Conservation (phyloP, 2,888 invertebrate species). For the Margaritifera margaritifera region DNA sequence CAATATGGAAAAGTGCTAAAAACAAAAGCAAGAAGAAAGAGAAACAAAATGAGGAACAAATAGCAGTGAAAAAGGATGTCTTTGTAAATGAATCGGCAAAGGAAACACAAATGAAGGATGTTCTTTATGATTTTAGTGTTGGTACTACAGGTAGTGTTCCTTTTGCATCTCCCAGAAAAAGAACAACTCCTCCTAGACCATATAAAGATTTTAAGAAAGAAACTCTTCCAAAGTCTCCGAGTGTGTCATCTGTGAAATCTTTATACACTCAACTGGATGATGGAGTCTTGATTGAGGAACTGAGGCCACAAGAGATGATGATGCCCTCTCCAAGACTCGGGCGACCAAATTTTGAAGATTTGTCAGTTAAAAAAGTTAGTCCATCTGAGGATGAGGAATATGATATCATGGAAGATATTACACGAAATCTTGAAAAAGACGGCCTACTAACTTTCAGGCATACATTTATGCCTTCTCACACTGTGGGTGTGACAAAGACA, state of each 20-base stretch:
- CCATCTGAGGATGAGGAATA: conserved; percentile 26
- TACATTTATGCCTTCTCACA: conserved; percentile 57
- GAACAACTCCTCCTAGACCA: conserved; percentile 22
- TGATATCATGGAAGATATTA: conserved; percentile 38
- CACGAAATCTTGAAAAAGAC: conserved; percentile 39
- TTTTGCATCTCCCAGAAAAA: conserved; percentile 16
- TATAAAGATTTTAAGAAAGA: conserved; percentile 29
- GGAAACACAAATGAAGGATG: conserved; percentile 52
- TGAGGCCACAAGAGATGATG: conserved; percentile 57
- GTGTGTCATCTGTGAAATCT: conserved; percentile 42
- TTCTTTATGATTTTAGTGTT: conserved; percentile 62
- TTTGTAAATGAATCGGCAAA: conserved; percentile 12
- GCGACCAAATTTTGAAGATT: conserved; percentile 11
- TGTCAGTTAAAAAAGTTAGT: conserved; percentile 15
- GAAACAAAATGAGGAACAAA: not conserved
- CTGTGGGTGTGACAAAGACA: conserved; percentile 63
- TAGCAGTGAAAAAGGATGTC: conserved; percentile 24
- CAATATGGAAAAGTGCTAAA: conserved; percentile 43
- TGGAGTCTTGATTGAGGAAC: conserved; percentile 62
- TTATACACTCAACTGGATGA: conserved; percentile 59
- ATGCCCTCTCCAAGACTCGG: conserved; percentile 35
- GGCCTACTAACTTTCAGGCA: conserved; percentile 49
- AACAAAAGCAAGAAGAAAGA: no score
- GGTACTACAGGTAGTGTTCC: conserved; percentile 64
- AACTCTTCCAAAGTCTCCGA: conserved; percentile 19